Base-by-base conservation (phyloP, 2,888 invertebrate genomes). In the Drosophila pseudotalamancana region DNA sequence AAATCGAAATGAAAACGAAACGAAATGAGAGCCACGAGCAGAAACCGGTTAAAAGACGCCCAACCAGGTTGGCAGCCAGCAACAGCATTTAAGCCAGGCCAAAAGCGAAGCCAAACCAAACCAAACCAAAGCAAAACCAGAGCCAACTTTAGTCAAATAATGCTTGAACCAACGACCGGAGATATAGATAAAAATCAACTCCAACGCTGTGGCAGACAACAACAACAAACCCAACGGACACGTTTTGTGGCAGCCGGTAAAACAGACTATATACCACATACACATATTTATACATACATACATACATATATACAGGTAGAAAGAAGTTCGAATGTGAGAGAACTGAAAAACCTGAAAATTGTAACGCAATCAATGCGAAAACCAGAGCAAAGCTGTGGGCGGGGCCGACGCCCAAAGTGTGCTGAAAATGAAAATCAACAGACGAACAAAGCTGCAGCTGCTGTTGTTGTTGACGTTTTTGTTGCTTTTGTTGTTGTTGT, bases 1-100 rank as follows among this genome's bases (percentile, higher is more conserved):
- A 87, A 84, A 87, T 87, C 73, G 80, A 87, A 86, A 87, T 77
- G 88, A 88, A 88, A 88, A 87, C 79, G 87, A 81, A 84, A 81
- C 73, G 71, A 68, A 80, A 79, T 72, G 81, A 54, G 74, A 65
- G 72, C 62, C 73, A 55, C 23, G 48, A 64, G 62, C 59, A 43
- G 50, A 61, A 81, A 83, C 80, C 77, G 79, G 71, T 79, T 79
- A 34, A 73, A 40, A 70, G 71, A 75, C 72, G 76, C 64, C 75
- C 64, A 69, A 63, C 62, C 53, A 57, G 61, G 43, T 62, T 42
- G 50, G 11, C 57, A 25, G 56, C 18, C 66, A 57, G 67, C 57
- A 65, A 75, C 42, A 64, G 40, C 59, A 74, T 72, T 73, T 49
- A 56, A 72, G 71, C 37, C 63, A 49, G 60, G 62, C 62, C 62